Evolutionary conservation across 2,113 vertebrate species (phyloP).

Genomic region (Scopus umbretta): DNA sequence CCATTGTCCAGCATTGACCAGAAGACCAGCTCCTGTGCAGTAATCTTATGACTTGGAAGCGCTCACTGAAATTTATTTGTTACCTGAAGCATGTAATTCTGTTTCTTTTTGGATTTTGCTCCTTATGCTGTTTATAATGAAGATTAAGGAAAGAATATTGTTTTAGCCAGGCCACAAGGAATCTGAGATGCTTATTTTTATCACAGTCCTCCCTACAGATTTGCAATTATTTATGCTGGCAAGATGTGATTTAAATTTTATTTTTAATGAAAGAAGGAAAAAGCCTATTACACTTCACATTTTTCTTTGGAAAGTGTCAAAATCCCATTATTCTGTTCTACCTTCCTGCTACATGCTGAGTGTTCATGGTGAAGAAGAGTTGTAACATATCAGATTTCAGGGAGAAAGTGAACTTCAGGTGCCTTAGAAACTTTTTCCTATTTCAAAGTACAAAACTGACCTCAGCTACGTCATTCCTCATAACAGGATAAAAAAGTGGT

Average conservation of each 20-base stretch:
- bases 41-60: not conserved
- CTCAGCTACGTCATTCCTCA: not conserved
- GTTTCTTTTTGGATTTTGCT: not conserved
- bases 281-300: not conserved
- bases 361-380: not conserved
- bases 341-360: not conserved
- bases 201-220: not conserved
- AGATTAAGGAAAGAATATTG: not conserved
- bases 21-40: not conserved
- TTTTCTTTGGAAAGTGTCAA: not conserved
- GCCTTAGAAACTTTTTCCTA: not conserved
- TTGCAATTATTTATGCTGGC: conserved; percentile 29
- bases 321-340: not conserved
- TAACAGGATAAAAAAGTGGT: not conserved
- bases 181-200: conserved; percentile 19
- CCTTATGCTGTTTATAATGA: not conserved
- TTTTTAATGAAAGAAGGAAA: not conserved
- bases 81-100: not conserved
- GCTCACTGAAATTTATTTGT: not conserved
- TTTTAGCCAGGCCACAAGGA: conserved; percentile 5
- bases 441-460: not conserved
- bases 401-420: not conserved
- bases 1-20: not conserved
- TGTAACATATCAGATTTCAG: not conserved
- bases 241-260: not conserved